A percentile compares a stretch with the other conserved stretches of the same genome.
Evolutionary conservation across 1,140 invertebrate species (phyloP).

Genomic region (Aphelenchoides fujianensis): DNA sequence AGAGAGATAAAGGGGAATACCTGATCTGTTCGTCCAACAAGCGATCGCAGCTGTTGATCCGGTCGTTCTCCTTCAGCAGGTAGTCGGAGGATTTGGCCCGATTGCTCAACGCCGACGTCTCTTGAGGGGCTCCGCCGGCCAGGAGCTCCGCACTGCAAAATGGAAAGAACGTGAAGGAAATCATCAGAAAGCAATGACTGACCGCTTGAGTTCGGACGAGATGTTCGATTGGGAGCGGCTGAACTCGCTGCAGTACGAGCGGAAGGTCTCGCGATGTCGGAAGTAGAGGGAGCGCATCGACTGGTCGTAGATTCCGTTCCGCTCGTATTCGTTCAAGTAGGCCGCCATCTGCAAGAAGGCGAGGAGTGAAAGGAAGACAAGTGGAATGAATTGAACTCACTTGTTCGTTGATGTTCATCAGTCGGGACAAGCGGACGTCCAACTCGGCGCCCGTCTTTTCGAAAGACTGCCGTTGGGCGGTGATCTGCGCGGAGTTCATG

Average conservation of each 20-base stretch:
- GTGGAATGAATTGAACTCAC: not conserved
- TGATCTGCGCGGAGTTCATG: not conserved
- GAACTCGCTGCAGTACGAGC: slow-evolving; percentile 21
- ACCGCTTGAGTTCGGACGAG: slow-evolving; percentile 13
- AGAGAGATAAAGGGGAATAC: slow-evolving; percentile 8
- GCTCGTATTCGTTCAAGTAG: slow-evolving; percentile 13
- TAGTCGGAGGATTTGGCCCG: slow-evolving; percentile 38
- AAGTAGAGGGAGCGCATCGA: slow-evolving; percentile 20
- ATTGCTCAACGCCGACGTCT: slow-evolving; percentile 39
- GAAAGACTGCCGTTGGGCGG: not conserved
- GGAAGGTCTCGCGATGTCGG: slow-evolving; percentile 19
- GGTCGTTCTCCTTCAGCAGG: slow-evolving; percentile 45
- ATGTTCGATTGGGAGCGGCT: slow-evolving; percentile 13
- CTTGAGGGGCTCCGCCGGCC: slow-evolving; percentile 25
- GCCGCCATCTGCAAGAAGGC: slow-evolving; percentile 14
- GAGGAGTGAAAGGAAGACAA: too few relatives aligned
- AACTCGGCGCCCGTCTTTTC: slow-evolving; percentile 17
- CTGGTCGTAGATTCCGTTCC: slow-evolving; percentile 10
- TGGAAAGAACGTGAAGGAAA: not conserved
- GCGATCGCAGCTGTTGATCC: slow-evolving; percentile 44
- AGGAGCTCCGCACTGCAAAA: slow-evolving; percentile 46
- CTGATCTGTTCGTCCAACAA: slow-evolving; percentile 51
- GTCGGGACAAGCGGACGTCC: slow-evolving; percentile 9
- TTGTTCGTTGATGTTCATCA: slow-evolving; percentile 12
- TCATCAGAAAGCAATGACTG: not conserved